Conservation (phyloP, 2,888 invertebrate species). For the Anticlea derivata region DNA sequence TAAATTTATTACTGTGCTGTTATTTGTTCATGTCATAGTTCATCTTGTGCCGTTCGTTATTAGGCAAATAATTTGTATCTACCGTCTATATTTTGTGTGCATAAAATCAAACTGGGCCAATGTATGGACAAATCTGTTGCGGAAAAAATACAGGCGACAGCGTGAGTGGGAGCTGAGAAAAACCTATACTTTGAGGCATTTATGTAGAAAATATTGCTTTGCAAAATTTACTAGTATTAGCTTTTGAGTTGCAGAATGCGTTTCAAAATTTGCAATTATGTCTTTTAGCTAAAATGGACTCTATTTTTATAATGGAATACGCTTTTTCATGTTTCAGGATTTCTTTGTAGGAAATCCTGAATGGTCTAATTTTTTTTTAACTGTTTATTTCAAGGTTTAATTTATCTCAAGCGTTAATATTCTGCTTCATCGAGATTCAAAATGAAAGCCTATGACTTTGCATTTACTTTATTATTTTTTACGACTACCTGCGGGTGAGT, state of each 20-base stretch:
- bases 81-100: slow-evolving; percentile 28
- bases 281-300: too few relatives aligned
- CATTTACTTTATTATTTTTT: slow-evolving; percentile 23
- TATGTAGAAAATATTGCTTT: too few relatives aligned
- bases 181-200: not conserved
- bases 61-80: not conserved
- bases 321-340: too few relatives aligned
- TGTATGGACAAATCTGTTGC: slow-evolving; percentile 84
- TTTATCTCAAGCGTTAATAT: slow-evolving; percentile 3
- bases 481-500: slow-evolving; percentile 31
- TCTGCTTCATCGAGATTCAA: slow-evolving; percentile 10
- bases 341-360: too few relatives aligned
- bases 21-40: too few relatives aligned
- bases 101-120: slow-evolving; percentile 83
- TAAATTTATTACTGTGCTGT: slow-evolving; percentile 7
- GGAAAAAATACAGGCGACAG: slow-evolving; percentile 63
- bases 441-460: slow-evolving; percentile 26
- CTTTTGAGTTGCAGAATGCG: too few relatives aligned
- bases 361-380: not conserved
- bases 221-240: not conserved
- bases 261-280: too few relatives aligned
- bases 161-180: slow-evolving; percentile 57
- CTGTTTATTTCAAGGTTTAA: slow-evolving; percentile 8
- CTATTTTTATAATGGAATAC: too few relatives aligned
- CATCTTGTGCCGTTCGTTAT: not conserved